phyloP scores from a whole-genome alignment of 2,797 vertebrate genomes.

The Hybognathus amarus region DNA sequence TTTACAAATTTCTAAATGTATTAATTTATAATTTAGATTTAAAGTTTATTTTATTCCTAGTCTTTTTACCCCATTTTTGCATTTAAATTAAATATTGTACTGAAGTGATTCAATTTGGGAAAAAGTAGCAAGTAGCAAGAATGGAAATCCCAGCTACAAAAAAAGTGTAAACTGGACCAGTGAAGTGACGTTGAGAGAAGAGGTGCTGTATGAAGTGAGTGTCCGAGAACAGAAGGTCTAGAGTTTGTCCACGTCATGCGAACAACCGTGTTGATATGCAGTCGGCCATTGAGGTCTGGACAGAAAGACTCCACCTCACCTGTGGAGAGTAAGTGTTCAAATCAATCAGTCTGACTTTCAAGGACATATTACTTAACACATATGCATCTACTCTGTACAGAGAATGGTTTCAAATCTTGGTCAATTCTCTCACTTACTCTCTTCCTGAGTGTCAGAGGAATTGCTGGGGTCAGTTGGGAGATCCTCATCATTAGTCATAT shows the following conservation, averaged over 20 bases:
- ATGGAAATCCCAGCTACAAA: background rate
- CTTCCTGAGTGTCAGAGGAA: constrained; percentile 89
- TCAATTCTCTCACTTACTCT: constrained; percentile 76
- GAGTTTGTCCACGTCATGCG: constrained; percentile 85
- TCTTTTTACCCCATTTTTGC: background rate
- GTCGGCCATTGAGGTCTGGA: constrained; percentile 81
- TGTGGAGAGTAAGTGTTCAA: constrained; percentile 45
- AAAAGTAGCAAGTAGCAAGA: background rate
- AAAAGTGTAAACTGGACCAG: constrained; percentile 72
- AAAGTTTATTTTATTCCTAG: background rate
- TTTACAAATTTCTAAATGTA: background rate
- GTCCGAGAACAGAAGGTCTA: constrained; percentile 91
- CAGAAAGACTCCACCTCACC: constrained; percentile 87
- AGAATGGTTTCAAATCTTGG: background rate
- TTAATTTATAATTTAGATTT: background rate
- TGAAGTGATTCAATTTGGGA: background rate
- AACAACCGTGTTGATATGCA: constrained; percentile 84
- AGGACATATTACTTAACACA: background rate
- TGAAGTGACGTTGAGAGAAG: constrained; percentile 87
- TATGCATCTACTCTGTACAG: background rate
- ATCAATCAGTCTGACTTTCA: background rate
- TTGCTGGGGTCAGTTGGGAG: constrained; percentile 89
- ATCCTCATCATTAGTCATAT: constrained; percentile 86
- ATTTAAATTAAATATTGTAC: background rate
- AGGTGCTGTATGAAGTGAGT: constrained; percentile 87